Evolutionary conservation across 2,888 invertebrate species (phyloP), one percentile per base, ranked within the genome.

Genomic region (Cosmia pyralina): DNA sequence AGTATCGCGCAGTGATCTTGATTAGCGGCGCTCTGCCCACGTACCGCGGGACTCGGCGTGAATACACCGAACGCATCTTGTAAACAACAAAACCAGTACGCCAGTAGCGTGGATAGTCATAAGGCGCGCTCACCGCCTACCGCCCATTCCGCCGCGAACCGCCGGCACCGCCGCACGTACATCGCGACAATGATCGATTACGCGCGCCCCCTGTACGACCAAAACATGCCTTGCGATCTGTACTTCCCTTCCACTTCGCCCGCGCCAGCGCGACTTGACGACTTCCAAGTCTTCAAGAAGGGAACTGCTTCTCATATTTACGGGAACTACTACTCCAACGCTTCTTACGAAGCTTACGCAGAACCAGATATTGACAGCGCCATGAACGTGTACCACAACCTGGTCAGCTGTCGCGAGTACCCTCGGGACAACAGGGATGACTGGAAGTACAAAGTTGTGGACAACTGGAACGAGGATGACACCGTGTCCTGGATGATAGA

Each of bases 401-500:
- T 96, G 77, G 92, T 94, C 85, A 92, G 87, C 88, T 90, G 92
- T 82, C 89, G 94, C 65, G 94, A 94, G 80, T 93, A 93, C 87
- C 91, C 85, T 13, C 85, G 83, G 48, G 83, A 93, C 86, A 90
- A 90, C 76, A 89, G 92, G 50, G 95, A 95, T 46, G 96, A 96
- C 59, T 97, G 97, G 97, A 94, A 94, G 76, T 93, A 92, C 86
- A 97, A 97, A 86, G 92, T 94, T 60, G 92, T 97, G 52, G 90
- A 90, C 77, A 93, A 96, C 22, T 97, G 97, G 97, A 96, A 90
- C 80, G 95, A 96, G 72, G 96, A 96, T 19, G 97, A 97, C 88
- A 96, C 97, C 57, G 93, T 96, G 71, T 94, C 96, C 77, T 97
- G 97, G 97, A 88, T 96, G 72, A 89, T 94, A 70, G 95, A 96